phyloP scores from a whole-genome alignment of 2,797 vertebrate genomes.

The Hapalemur alaotrensis region DNA sequence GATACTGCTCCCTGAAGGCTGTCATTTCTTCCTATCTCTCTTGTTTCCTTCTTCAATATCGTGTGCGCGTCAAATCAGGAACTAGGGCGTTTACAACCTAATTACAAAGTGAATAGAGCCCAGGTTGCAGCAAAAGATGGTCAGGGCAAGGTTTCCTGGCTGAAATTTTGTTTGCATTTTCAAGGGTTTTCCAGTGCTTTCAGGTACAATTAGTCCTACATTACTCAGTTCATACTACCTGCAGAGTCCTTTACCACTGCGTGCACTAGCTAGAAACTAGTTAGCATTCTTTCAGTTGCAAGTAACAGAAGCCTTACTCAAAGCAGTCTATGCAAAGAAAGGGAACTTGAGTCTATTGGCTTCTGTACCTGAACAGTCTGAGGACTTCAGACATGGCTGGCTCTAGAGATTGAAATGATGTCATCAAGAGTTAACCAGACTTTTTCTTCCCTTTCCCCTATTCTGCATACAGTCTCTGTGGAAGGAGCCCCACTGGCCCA shows the following conservation, averaged over 20 bases:
- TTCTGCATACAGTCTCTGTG: too few species aligned
- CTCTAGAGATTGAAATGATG: neutral
- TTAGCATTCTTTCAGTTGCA: neutral
- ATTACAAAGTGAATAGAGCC: neutral
- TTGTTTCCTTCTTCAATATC: neutral
- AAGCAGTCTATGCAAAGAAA: neutral
- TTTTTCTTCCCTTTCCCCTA: neutral
- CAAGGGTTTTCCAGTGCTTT: neutral
- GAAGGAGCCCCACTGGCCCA: neutral
- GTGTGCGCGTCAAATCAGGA: neutral
- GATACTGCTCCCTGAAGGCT: neutral
- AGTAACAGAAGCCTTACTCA: neutral
- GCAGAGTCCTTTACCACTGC: neutral
- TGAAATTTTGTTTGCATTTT: neutral
- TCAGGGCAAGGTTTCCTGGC: neutral
- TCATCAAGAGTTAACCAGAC: neutral
- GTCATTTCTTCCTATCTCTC: neutral
- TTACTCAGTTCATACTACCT: neutral
- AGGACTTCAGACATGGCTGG: neutral
- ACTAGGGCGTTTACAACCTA: neutral
- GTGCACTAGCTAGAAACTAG: neutral
- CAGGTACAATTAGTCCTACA: neutral
- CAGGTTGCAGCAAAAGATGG: neutral
- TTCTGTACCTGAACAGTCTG: neutral
- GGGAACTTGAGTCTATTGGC: neutral